phyloP scores from a whole-genome alignment of 2,888 invertebrate genomes.

The Pachymerium ferrugineum region DNA sequence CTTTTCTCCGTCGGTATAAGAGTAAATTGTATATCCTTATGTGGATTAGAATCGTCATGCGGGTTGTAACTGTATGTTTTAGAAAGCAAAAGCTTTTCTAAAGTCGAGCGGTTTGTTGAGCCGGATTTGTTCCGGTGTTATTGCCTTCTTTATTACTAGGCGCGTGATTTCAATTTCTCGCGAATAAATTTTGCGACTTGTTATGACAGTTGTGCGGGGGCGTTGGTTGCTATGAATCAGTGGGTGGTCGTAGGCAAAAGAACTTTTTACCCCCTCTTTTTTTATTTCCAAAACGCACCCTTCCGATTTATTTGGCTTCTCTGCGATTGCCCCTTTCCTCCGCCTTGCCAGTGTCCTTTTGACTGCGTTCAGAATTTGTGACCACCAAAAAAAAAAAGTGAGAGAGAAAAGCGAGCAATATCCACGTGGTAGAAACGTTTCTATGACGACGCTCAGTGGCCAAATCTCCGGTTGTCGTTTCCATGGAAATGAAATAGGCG shows the following conservation, averaged over 20 bases:
- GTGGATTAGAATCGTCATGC: not conserved
- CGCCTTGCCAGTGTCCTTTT: not conserved
- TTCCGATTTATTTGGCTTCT: not conserved
- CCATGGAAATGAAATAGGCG: conserved; percentile 29
- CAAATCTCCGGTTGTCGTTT: conserved; percentile 29
- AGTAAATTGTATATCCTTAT: not conserved
- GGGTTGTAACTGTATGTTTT: not conserved
- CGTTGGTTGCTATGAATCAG: conserved; percentile 23
- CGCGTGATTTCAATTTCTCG: conserved; percentile 32
- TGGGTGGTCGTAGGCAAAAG: not conserved
- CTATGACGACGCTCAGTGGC: conserved; percentile 28
- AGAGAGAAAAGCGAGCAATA: conserved; percentile 1
- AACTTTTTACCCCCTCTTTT: not conserved
- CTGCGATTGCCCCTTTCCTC: not conserved
- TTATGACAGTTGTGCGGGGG: conserved; percentile 28
- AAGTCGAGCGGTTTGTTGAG: conserved; percentile 11
- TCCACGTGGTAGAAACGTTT: conserved; percentile 18
- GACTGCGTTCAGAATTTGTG: conserved; percentile 6
- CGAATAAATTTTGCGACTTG: conserved; percentile 29
- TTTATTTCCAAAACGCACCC: not conserved
- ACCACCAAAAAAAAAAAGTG: not conserved
- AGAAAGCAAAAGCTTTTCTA: not conserved
- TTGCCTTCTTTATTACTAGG: conserved; percentile 28
- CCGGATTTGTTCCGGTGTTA: conserved; percentile 14
- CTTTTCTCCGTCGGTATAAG: not conserved